Evolutionary conservation across 2,888 invertebrate species (phyloP), one percentile per base, ranked within the genome.

Genomic region (Copidosoma aretas): DNA sequence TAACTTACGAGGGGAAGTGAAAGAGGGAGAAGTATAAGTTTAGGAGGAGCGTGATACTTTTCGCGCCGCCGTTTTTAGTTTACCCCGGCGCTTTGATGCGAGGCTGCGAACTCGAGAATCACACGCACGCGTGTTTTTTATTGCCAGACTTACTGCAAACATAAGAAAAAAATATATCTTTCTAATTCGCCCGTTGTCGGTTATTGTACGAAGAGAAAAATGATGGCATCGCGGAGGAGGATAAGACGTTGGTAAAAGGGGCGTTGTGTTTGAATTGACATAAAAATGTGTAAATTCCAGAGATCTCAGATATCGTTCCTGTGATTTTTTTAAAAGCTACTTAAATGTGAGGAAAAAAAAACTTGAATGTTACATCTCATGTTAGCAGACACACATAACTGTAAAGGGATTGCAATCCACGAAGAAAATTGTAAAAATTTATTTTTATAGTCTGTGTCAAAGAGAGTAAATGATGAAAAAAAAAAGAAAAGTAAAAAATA

Each of bases 1-100:
- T 67, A 62, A 57, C 58, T 59, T 61, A 17, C n/a, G 46, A 65
- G 10, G 10, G 51, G 15, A 53, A 39, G 59, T 39, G 51, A 25
- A 19, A 41, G n/a, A 41, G 46, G 21, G 24, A 22, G 41, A 52
- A 39, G 53, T 8, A 41, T 15, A 12, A 52, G 22, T 56, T 22
- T 15, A n/a, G 49, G 17, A 60, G 41, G 49, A 43, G 15, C 51
- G 68, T 62, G 59, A 66, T 66, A 64, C 60, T 71, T 62, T 71
- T 69, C 69, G 32, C 32, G 32, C 68, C 70, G 62, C 39, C 60
- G 61, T 39, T 32, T 51, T 51, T 66, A 52, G 32, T 56, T 25
- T 54, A 22, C 8, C 2, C 25, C 24, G 54, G 15, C 17, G 22
- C 51, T 19, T 19, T 15, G n/a, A 14, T 58, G 41, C 32, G 53